Evolutionary conservation across 2,113 vertebrate species (phyloP).

Genomic region (Brienomyrus brachyistius): DNA sequence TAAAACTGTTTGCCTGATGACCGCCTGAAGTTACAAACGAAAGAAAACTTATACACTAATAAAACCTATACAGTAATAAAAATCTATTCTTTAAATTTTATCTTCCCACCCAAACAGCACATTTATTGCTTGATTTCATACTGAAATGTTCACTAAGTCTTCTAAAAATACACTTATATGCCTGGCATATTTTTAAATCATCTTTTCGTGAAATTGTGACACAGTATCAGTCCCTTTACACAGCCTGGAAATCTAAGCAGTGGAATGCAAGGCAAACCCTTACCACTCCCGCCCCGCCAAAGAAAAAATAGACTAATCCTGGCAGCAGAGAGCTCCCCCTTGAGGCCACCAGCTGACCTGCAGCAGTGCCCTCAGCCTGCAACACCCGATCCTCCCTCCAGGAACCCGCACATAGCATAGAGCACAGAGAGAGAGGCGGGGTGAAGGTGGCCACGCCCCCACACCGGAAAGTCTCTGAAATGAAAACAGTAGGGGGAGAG

Average conservation of each 20-base stretch:
- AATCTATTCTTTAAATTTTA: slow-evolving; percentile 25
- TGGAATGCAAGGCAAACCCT: slow-evolving; percentile 46
- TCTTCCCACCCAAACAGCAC: slow-evolving; percentile 46
- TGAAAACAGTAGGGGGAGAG: slow-evolving; percentile 12
- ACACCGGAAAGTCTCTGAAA: slow-evolving; percentile 26
- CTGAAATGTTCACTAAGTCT: slow-evolving; percentile 53
- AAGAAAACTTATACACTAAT: slow-evolving; percentile 39
- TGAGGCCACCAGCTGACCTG: slow-evolving; percentile 64
- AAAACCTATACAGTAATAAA: slow-evolving; percentile 39
- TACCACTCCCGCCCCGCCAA: slow-evolving; percentile 19
- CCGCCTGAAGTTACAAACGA: slow-evolving; percentile 43
- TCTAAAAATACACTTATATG: slow-evolving; percentile 59
- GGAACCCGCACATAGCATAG: slow-evolving; percentile 12
- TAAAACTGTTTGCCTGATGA: slow-evolving; percentile 43
- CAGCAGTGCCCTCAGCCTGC: slow-evolving; percentile 60
- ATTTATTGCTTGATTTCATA: slow-evolving; percentile 69
- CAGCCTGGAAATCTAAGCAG: slow-evolving; percentile 19
- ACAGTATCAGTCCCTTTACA: slow-evolving; percentile 46
- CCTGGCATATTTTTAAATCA: slow-evolving; percentile 33
- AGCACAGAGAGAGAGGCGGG: slow-evolving; percentile 32
- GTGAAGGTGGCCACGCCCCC: slow-evolving; percentile 34
- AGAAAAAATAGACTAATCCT: slow-evolving; percentile 25
- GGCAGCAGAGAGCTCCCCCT: slow-evolving; percentile 51
- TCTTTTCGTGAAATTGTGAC: slow-evolving; percentile 29
- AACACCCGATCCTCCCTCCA: slow-evolving; percentile 31